phyloP scores from a whole-genome alignment of 1,140 invertebrate genomes.

The Lamellibrachia luymesi region DNA sequence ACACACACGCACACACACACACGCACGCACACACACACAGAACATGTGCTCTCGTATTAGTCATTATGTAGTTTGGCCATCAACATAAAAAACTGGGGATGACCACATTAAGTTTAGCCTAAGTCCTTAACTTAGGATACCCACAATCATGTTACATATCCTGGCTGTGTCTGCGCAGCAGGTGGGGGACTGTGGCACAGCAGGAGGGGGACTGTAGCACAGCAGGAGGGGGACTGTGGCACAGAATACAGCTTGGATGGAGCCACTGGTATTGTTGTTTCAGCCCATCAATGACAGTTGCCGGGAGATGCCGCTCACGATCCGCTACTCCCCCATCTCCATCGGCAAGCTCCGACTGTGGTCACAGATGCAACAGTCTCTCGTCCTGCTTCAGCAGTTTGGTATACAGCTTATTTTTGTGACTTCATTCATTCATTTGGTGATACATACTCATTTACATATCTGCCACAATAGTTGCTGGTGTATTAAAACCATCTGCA shows the following conservation, averaged over 20 bases:
- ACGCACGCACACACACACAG: not conserved
- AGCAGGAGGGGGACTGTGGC: no score
- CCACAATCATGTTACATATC: no score
- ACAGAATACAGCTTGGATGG: no score
- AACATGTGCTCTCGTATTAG: no score
- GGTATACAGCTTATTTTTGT: constrained; percentile 35
- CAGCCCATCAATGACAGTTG: constrained; percentile 45
- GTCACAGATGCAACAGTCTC: constrained; percentile 76
- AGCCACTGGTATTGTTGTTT: constrained; percentile 20
- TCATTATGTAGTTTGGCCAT: no score
- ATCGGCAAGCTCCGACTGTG: constrained; percentile 66
- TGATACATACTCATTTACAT: not conserved
- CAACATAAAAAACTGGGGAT: no score
- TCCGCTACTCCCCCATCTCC: constrained; percentile 59
- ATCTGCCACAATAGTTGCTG: not conserved
- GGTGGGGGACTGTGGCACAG: no score
- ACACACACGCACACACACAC: not conserved
- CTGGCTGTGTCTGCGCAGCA: no score
- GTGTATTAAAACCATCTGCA: not conserved
- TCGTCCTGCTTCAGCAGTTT: constrained; percentile 66
- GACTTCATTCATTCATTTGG: not conserved
- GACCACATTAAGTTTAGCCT: no score
- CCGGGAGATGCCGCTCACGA: constrained; percentile 47
- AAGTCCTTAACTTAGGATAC: no score
- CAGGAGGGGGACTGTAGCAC: no score